These are phyloP conservation scores for Chromobotia macracanthus DNA, from an alignment of 2,797 vertebrate genomes.

Conservation along the genomic window DNA sequence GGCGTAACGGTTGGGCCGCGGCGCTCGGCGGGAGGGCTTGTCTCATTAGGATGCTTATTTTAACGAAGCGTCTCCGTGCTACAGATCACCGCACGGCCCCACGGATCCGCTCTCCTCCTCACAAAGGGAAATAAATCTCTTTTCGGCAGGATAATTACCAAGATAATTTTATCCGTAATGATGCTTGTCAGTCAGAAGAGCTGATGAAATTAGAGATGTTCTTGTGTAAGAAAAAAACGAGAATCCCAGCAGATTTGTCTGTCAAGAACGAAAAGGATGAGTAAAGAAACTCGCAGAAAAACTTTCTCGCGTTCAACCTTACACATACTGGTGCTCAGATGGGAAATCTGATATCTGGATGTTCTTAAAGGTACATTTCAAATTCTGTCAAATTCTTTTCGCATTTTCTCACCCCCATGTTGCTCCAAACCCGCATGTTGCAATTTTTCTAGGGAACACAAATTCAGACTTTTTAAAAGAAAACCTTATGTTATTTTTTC, in stretches of 20 bases:
- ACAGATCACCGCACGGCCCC: conserved; percentile 59
- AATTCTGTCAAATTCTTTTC: not conserved
- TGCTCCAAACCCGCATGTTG: not conserved
- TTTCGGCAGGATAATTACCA: conserved; percentile 77
- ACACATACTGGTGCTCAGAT: not conserved
- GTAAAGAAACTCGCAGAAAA: conserved; percentile 35
- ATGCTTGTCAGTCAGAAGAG: conserved; percentile 78
- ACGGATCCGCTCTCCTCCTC: conserved; percentile 60
- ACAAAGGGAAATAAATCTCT: conserved; percentile 78
- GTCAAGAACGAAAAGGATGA: conserved; percentile 56
- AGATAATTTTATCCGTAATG: conserved; percentile 82
- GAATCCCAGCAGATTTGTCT: conserved; percentile 67
- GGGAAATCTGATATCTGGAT: not conserved
- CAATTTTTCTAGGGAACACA: not conserved
- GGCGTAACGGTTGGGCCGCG: conserved; percentile 51
- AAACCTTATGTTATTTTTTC: not conserved
- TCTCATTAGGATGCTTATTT: conserved; percentile 73
- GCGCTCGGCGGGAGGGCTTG: conserved; percentile 53
- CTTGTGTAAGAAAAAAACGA: conserved; percentile 55
- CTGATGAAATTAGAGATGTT: conserved; percentile 78
- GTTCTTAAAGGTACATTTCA: conserved; percentile 1
- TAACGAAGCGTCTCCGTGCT: conserved; percentile 68
- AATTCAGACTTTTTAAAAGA: not conserved
- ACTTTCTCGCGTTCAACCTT: conserved; percentile 55
- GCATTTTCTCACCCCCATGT: not conserved